These are phyloP conservation scores for Sterrhoptilus dennistouni DNA, from an alignment of 2,113 vertebrate genomes.

Conservation along the genomic window DNA sequence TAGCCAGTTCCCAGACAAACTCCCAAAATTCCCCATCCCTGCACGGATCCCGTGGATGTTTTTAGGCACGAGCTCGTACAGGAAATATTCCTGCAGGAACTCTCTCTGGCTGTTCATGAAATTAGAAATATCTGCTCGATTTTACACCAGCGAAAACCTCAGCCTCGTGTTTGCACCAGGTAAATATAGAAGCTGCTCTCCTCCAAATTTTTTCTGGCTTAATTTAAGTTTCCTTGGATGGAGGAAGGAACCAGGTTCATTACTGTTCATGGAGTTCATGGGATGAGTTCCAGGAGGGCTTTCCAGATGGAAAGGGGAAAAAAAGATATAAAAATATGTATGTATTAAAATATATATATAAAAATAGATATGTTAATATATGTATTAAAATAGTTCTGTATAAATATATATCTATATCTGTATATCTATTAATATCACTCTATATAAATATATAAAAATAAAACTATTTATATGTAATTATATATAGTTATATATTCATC, in stretches of 20 bases:
- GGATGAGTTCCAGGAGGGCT: neutral
- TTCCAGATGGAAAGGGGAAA: neutral
- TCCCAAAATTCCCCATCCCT: accelerated
- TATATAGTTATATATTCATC: too few species aligned
- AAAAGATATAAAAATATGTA: neutral
- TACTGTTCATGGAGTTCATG: neutral
- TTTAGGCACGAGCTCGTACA: accelerated
- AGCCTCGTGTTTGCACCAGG: neutral
- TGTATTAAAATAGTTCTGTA: too few species aligned
- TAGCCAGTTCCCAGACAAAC: neutral
- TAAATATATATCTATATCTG: too few species aligned
- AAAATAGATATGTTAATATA: too few species aligned
- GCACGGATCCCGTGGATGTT: neutral
- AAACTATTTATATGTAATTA: too few species aligned
- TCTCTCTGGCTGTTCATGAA: neutral
- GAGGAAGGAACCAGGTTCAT: neutral
- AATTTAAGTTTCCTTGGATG: neutral
- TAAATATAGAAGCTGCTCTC: neutral
- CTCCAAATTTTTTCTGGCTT: neutral
- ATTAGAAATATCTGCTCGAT: neutral
- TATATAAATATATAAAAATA: too few species aligned
- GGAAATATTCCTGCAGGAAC: neutral
- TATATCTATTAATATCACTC: too few species aligned
- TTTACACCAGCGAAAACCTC: neutral
- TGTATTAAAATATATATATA: neutral